Evolutionary conservation across 2,797 vertebrate genomes (phyloP), one percentile per base, ranked within the genome.

Genomic region (Staurois parvus): DNA sequence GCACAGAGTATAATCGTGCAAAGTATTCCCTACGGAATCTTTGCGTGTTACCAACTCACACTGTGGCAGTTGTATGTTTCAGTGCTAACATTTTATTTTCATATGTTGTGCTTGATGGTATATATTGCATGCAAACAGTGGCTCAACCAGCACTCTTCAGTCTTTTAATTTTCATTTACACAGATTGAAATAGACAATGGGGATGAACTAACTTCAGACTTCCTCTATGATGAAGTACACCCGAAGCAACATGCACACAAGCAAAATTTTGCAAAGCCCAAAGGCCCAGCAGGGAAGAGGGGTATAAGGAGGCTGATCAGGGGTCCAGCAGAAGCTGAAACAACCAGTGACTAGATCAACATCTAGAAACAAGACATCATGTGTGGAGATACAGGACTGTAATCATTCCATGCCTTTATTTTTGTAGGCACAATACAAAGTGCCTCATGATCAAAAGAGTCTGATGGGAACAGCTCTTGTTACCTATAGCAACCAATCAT

Each of bases 221-320:
- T 97, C 89, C 92, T 99, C 87, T 99, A 99, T 32, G 97, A 98
- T 34, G 98, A 99, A 93, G 97, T 99, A 73, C 98, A 99, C 88
- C 98, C 98, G 37, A 99, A 98, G 92, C 97, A 99, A 90, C 97
- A 99, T 0, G 98, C 97, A 26, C 97, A 98, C 92, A 98, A 97
- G 88, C 97, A 98, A 87, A 96, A 94, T 67, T 99, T 99, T 88
- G 95, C 97, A 89, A 99, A 99, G 88, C 98, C 98, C 34, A 98
- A 95, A 92, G 98, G 98, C 66, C 98, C 98, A 5, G 92, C 95
- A 0, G 98, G 98, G 34, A 98, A 98, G 90, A 95, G 95, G 84
- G 98, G 98, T 11, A 95, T 94, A n/a, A 95, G 97, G 87, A 95
- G 98, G 90, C 95, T 99, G 89, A 99, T 97, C 45, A 91, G 95